Evolutionary conservation across 2,113 vertebrate genomes (phyloP), one percentile per base, ranked within the genome.

Genomic region (Leptobrachium leishanense): DNA sequence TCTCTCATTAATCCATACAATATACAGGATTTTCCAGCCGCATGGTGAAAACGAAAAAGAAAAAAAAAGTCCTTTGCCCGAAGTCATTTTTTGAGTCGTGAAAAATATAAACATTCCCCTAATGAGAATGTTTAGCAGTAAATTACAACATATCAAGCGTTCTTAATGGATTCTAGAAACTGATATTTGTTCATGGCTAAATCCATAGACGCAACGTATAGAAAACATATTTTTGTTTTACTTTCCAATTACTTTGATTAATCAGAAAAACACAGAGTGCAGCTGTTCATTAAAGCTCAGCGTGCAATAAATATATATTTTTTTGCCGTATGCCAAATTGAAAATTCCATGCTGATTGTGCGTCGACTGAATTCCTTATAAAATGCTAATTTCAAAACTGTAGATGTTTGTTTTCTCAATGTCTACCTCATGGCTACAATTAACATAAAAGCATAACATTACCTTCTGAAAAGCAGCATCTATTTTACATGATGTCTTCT

Each of bases 121-220:
- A 64, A 20, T 31, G 15, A 64, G 62, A 64, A 64, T 64, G 9
- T 64, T 31, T 8, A 64, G 62, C 13, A 64, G 67, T 41, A 69
- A 76, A 77, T 62, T 62, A 69, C 50, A 77, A 46, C 10, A 43
- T 43, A 69, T 77, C 20, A 77, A 46, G 55, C n/a, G 8, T n/a
- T 57, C n/a, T 31, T 76, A 55, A 77, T 68, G 66, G 13, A 76
- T 13, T 42, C 6, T 40, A 54, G 3, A 76, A 43, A 65, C 43
- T 59, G 7, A 40, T 59, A 10, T 77, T 69, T 68, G n/a, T 69
- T 44, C 41, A 68, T 68, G 8, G 11, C 42, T 42, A 62, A 44
- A 44, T 43, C 41, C 5, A 44, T 40, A 13, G 74, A 54, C 46
- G 43, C 53, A 76, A 66, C 50, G n/a, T 43, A 59, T 57, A 43